Evolutionary conservation across 2,888 invertebrate genomes (phyloP), one percentile per base, ranked within the genome.

Genomic region (Steromphala cineraria): DNA sequence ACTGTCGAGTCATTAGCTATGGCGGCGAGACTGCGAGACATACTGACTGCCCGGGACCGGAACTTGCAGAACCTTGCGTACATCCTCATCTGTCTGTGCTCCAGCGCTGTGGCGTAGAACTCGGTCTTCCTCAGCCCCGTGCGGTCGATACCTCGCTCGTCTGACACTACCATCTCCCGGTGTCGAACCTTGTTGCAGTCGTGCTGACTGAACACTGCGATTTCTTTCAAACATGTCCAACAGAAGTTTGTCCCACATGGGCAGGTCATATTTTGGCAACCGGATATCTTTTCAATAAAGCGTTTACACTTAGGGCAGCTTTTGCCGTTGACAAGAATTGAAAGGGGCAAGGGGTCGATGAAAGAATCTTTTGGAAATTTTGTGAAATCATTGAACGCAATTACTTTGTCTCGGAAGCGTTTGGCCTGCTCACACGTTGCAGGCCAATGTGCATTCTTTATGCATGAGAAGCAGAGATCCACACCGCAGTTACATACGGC

Each of bases 371-470:
- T 71, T 8, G 71, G 31, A 36, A 71, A 17, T 15, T 36, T 40
- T 3, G 36, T 36, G 36, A 36, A 71, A 36, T 71, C 71, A 19
- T 71, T 71, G 31, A 71, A 19, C 2, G 71, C 71, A 71, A 71
- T 71, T 15, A 82, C 31, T 19, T 28, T 81, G 46, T 21, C 19
- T 86, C 28, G 67, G 81, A 0, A 75, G 53, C 40, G 80, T 2
- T 24, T 56, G 2, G 82, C 82, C 15, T 77, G 71, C 10, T 86
- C 83, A 78, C 89, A 89, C 0, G 86, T 75, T 2, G 86, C 88
- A 3, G 89, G 89, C 88, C 88, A 89, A 62, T 89, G 89, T 13
- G 85, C 80, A n/a, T 79, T 76, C 24, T 85, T 76, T 0, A 86
- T 78, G 79, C 89, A 89, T n/a, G 85, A 80, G 71, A 87, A 84